Percentiles rank a stretch among this genome's conserved stretches.
These are phyloP conservation scores for Pachyramphus minor DNA, from an alignment of 2,113 vertebrate species.

Conservation along the genomic window DNA sequence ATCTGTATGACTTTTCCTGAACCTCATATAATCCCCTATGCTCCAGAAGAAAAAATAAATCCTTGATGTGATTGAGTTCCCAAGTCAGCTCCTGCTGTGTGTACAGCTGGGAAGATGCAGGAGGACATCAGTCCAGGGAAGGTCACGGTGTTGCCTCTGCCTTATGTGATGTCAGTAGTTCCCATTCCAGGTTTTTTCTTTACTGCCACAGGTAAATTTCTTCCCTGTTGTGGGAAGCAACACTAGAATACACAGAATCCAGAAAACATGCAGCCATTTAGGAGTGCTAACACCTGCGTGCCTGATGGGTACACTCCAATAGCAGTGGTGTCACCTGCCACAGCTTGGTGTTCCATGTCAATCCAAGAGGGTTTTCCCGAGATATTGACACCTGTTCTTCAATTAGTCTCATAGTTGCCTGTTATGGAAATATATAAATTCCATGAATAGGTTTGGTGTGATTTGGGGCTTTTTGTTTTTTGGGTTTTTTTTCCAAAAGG, in stretches of 20 bases:
- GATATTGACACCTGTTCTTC: background rate
- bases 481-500: background rate
- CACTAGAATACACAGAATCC: rapidly evolving
- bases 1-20: background rate
- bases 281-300: rapidly evolving
- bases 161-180: background rate
- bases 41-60: background rate
- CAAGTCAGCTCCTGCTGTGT: background rate
- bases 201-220: background rate
- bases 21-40: rapidly evolving
- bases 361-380: background rate
- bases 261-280: background rate
- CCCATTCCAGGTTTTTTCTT: background rate
- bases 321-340: background rate
- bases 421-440: background rate
- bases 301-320: background rate
- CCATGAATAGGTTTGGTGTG: background rate
- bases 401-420: background rate
- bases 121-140: background rate
- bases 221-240: background rate
- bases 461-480: too few relatives aligned
- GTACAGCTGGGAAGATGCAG: background rate
- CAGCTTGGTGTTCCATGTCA: background rate
- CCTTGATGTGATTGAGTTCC: background rate
- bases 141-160: background rate